These are phyloP conservation scores for Holothuria glaberrima DNA, from an alignment of 35 echinoderm and acorn worm species.

Conservation along the genomic window DNA sequence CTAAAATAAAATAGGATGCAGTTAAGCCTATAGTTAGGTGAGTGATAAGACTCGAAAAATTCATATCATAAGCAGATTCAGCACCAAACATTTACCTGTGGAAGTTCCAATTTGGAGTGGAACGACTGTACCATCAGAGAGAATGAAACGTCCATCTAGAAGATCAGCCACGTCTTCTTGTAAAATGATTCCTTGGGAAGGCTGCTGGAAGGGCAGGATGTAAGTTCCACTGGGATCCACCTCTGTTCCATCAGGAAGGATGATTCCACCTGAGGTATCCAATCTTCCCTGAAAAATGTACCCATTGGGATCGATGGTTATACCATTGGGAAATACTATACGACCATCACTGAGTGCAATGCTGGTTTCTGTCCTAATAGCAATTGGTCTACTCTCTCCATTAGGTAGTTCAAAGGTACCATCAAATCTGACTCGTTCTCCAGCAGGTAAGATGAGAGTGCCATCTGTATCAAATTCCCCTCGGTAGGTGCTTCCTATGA, in stretches of 20 bases:
- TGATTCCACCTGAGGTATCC: conserved; percentile 7
- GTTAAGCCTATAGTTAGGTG: too few species aligned
- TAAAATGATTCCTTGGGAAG: conserved; percentile 23
- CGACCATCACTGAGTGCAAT: conserved; percentile 39
- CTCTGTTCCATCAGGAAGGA: conserved; percentile 32
- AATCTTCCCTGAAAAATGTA: conserved; percentile 9
- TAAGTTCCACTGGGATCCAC: conserved; percentile 5
- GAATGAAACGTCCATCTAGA: conserved; percentile 33
- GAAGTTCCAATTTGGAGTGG: conserved; percentile 2
- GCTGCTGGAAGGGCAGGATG: background rate
- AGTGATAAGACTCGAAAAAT: too few species aligned
- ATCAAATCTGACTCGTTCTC: conserved; percentile 48
- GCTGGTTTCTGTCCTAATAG: background rate
- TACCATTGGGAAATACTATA: conserved; percentile 50
- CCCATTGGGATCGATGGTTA: conserved; percentile 34
- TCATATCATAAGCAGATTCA: too few species aligned
- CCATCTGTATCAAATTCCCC: conserved; percentile 41
- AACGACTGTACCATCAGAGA: conserved; percentile 31
- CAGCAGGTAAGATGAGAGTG: conserved; percentile 19
- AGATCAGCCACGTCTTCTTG: conserved; percentile 43
- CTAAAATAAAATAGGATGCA: too few species aligned
- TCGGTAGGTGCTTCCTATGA: conserved; percentile 24
- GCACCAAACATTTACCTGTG: background rate
- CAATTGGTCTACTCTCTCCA: conserved; percentile 18
- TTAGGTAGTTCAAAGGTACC: conserved; percentile 33